Conservation (phyloP, 2,797 vertebrate species). For the Bradypus variegatus region DNA sequence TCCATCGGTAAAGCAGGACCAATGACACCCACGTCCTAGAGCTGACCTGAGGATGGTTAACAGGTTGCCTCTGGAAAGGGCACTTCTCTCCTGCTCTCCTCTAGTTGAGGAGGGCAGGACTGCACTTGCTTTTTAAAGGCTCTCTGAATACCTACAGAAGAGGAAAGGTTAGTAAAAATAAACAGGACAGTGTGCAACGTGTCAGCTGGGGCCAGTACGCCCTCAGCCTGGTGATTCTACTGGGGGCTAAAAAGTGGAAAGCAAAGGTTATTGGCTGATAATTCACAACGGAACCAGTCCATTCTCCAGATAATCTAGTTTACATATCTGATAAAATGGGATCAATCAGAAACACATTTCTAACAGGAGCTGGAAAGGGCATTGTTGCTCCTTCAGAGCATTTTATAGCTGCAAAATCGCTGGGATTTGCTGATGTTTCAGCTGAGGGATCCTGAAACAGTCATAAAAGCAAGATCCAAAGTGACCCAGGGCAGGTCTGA, state of each 20-base stretch:
- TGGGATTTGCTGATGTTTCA: accelerated
- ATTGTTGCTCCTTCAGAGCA: background rate
- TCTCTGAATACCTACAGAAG: background rate
- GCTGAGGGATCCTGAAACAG: accelerated
- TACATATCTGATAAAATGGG: background rate
- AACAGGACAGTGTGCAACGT: accelerated
- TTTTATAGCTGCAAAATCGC: background rate
- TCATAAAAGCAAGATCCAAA: accelerated
- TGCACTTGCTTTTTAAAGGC: background rate
- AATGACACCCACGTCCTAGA: background rate
- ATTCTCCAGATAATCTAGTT: background rate
- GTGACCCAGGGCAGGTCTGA: accelerated
- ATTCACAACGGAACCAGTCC: background rate
- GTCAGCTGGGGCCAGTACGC: accelerated
- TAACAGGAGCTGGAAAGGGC: background rate
- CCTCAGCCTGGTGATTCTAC: background rate
- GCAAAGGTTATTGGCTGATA: background rate
- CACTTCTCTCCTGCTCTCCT: background rate
- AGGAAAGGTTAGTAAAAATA: background rate
- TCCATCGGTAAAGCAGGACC: background rate
- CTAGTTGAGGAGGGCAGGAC: background rate
- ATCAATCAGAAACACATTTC: slow-evolving; percentile 34
- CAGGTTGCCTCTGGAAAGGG: background rate
- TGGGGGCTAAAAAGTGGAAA: background rate
- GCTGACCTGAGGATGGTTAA: accelerated